Base-by-base conservation (phyloP, 2,113 vertebrate species). In the Hipposideros armiger region DNA sequence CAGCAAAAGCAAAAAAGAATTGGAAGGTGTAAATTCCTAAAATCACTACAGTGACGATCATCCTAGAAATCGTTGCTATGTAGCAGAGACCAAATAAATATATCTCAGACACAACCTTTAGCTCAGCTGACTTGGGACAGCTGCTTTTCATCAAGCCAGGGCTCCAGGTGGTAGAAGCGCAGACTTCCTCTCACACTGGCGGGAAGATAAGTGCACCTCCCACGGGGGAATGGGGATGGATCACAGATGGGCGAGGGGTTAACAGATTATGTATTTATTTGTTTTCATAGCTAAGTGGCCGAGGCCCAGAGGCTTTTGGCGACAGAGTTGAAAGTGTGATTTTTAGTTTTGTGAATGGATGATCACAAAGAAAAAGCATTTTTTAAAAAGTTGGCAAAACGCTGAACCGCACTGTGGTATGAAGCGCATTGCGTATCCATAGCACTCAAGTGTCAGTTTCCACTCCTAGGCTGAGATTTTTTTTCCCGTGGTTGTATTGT, bases 401-500 rank as follows among this genome's bases (percentile, higher is more conserved):
- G 98, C 98, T 98, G 98, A 98, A 97, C 98, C 96, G 98, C 98
- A 98, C 98, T 97, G 98, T 99, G 99, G 98, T 98, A 98, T 98
- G 98, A 99, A 98, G 98, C 98, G 98, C 98, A 69, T 97, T 98
- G 98, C 98, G 98, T 97, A 98, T 98, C 98, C 97, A 95, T 97
- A 97, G 98, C 99, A 98, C 99, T 99, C 99, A 99, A 98, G 98
- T 95, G 97, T 97, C 98, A 91, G 98, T 98, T 98, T 97, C 98
- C 98, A 98, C 98, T 98, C 98, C 98, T 98, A 98, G 98, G 98
- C 98, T 98, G 98, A 98, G 98, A 98, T 98, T 98, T 95, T 97
- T 98, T 98, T 98, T 97, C 98, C 98, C 97, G 98, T 99, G 99
- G 99, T 98, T 99, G 98, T 99, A 99, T 99, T 98, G 99, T 99